Percentiles rank a stretch among this genome's conserved stretches.
phyloP scores from a whole-genome alignment of 2,113 vertebrate genomes.

The Platysteira castanea region DNA sequence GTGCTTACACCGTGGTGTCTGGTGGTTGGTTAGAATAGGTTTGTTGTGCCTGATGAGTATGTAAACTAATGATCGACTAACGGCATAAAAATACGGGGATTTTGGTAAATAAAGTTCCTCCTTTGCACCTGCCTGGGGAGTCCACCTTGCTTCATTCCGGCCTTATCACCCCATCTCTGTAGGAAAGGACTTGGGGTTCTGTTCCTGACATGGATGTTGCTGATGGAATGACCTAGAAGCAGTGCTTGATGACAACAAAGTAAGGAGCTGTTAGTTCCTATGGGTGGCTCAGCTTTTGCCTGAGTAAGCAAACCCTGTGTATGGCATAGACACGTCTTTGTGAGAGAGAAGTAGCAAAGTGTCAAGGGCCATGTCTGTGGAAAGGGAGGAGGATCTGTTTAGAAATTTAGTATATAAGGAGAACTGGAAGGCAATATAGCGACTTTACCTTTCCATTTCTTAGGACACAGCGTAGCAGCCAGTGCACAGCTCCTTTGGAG shows the following conservation, averaged over 20 bases:
- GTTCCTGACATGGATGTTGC: background rate
- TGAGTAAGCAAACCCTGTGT: rapidly evolving
- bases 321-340: background rate
- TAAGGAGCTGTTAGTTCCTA: background rate
- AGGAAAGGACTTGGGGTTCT: background rate
- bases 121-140: too few species aligned
- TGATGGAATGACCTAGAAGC: background rate
- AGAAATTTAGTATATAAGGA: background rate
- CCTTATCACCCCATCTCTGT: too few species aligned
- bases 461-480: background rate
- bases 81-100: too few species aligned
- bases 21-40: too few species aligned
- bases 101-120: too few species aligned
- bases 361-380: rapidly evolving
- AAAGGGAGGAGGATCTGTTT: background rate
- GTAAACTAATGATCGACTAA: too few species aligned
- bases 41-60: too few species aligned
- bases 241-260: background rate
- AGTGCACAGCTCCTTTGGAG: background rate
- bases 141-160: too few species aligned
- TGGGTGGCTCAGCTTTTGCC: background rate
- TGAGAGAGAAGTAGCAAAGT: background rate
- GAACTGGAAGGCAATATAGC: background rate
- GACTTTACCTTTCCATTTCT: background rate
- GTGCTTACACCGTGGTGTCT: too few species aligned